Percentiles rank a stretch among this genome's conserved stretches.
Conservation (phyloP, 1,140 invertebrate species). For the Lucilia cuprina region DNA sequence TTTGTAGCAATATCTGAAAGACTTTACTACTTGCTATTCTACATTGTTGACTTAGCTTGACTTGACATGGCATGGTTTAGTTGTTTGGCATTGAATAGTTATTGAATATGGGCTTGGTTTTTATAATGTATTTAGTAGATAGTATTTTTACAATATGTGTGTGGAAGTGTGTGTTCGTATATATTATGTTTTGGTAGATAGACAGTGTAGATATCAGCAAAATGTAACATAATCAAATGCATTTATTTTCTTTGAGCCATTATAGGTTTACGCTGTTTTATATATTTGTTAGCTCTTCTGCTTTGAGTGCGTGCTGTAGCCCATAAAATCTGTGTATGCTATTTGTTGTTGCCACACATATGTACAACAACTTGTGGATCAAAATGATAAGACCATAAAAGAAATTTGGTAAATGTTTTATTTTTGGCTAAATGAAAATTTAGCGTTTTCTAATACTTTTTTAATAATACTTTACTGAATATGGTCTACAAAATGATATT, state of each 20-base stretch:
- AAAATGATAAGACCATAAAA: neutral
- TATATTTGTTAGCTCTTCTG: neutral
- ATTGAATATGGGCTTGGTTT: slow-evolving; percentile 29
- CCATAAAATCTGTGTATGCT: neutral
- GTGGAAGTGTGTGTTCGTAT: neutral
- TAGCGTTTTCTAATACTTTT: too few species aligned
- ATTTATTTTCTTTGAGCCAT: slow-evolving; percentile 12
- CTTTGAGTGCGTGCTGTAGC: slow-evolving; percentile 7
- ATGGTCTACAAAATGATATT: too few species aligned
- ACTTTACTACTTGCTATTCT: neutral
- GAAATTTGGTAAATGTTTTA: neutral
- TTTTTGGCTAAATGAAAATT: too few species aligned
- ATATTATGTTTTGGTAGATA: neutral
- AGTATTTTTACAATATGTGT: neutral
- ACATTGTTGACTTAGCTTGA: neutral
- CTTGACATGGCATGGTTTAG: neutral
- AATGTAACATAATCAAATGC: slow-evolving; percentile 31
- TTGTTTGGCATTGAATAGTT: slow-evolving; percentile 2
- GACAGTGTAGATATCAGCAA: neutral
- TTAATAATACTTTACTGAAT: too few species aligned
- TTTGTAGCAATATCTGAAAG: neutral
- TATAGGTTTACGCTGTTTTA: neutral
- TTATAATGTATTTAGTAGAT: neutral
- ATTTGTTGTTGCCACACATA: neutral
- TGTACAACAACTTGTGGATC: slow-evolving; percentile 2